Evolutionary conservation across 2,113 vertebrate species (phyloP), one percentile per base, ranked within the genome.

Genomic region (Lichenostomus cassidix): DNA sequence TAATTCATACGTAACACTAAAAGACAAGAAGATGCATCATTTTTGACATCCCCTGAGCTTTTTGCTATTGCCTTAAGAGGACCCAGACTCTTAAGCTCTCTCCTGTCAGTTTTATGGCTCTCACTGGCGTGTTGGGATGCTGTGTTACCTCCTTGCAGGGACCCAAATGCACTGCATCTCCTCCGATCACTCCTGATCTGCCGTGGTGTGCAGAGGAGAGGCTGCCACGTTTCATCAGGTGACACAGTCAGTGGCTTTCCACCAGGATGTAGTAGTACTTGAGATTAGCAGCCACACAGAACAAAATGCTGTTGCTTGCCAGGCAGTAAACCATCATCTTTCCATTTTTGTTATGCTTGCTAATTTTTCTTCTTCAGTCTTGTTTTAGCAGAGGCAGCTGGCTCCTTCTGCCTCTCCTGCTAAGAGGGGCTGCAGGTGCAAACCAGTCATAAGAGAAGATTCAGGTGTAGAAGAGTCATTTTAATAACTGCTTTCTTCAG

Each of bases 131-230:
- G 21, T 14, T 78, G 70, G 79, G 76, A 12, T 85, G 79, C 60
- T 12, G 3, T 0, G 4, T 59, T 83, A 63, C 31, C 76, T 83
- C 42, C 31, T 56, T 3, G 0, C 63, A 18, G 63, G 53, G 29
- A 29, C 42, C 33, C 0, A 1, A 39, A 33, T 2, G 2, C 1
- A 3, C 53, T 19, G 5, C 9, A 0, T 58, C 37, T 75, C 47
- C 24, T 23, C 28, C 9, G 1, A 6, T 73, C 0, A 2, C 60
- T 82, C 65, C 87, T 73, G 73, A 42, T 37, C 50, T 65, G 87
- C 60, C 10, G 2, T 17, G 33, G 28, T 70, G 70, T 15, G 71
- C 49, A 28, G 63, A 70, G 52, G 35, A 81, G 87, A 58, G 37
- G n/a, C 47, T 83, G 77, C 77, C 64, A 15, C 65, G 4, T 75